These are phyloP conservation scores for Desmophyllum pertusum DNA, from an alignment of 92 coral and sea anemone species.

Conservation along the genomic window DNA sequence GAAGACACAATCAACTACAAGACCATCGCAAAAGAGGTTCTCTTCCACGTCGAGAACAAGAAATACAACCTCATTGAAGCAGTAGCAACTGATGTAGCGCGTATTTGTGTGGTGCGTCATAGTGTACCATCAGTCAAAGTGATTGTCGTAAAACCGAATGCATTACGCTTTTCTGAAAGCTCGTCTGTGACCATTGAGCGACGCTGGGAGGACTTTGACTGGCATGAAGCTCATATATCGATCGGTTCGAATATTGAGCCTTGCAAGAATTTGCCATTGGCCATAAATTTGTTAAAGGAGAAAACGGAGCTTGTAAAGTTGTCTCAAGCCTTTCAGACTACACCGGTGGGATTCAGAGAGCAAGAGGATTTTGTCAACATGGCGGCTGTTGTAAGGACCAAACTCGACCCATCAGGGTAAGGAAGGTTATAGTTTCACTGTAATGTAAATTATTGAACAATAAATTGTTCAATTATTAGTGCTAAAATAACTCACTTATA, in stretches of 20 bases:
- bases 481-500: too few relatives aligned
- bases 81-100: constrained; percentile 77
- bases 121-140: constrained; percentile 60
- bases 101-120: constrained; percentile 69
- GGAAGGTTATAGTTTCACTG: background rate
- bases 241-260: constrained; percentile 77
- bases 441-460: too few relatives aligned
- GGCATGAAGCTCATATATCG: constrained; percentile 56
- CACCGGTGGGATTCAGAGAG: constrained; percentile 56
- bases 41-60: constrained; percentile 68
- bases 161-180: constrained; percentile 57
- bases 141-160: constrained; percentile 62
- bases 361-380: constrained; percentile 68
- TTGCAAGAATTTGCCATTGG: constrained; percentile 45
- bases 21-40: constrained; percentile 56
- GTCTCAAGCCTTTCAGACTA: constrained; percentile 65
- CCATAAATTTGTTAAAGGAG: constrained; percentile 51
- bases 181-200: constrained; percentile 67
- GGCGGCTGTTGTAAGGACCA: constrained; percentile 62
- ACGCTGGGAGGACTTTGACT: constrained; percentile 63
- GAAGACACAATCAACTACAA: constrained; percentile 60
- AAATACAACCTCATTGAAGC: constrained; percentile 74
- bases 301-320: constrained; percentile 36
- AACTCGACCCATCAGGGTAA: constrained; percentile 66
- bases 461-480: too few relatives aligned